Evolutionary conservation across 1,140 invertebrate genomes (phyloP), one percentile per base, ranked within the genome.

Genomic region (Drosophila pandora): DNA sequence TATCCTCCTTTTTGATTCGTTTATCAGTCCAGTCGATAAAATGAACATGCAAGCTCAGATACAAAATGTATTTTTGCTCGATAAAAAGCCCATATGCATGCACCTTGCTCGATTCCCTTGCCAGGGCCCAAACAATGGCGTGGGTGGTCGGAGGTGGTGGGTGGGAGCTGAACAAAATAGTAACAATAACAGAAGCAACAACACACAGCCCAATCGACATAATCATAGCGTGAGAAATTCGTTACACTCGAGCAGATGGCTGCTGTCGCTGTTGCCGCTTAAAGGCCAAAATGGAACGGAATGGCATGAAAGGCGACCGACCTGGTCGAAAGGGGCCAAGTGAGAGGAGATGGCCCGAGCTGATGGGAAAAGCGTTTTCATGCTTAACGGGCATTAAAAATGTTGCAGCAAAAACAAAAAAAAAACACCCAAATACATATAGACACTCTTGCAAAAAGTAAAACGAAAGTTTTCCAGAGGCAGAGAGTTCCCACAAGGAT

Each of bases 221-320:
- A 90, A 90, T 90, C 89, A 91, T 85, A 79, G 65, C 89, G 90
- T 90, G 89, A 65, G 89, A 90, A 90, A 90, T 91, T 90, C 85
- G 79, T 90, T 90, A 76, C 73, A 79, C 81, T 79, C 63, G 49
- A 68, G 70, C 89, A 90, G 84, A 88, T 90, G 89, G 77, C 49
- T 49, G 53, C 55, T 69, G 76, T 75, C 75, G 79, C 56, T 39
- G 52, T 67, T 10, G 65, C 60, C 52, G 62, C 50, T 79, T 72
- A 83, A 83, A 88, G 83, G 83, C 71, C 83, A 88, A 83, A 71
- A 47, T 23, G 43, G 43, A 47, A 47, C 8, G 43, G 21, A 47
- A 21, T 47, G 43, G 43, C 43, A 47, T 62, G 70, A 52, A 45
- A 50, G 53, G 25, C 60, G 5, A 43, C 3, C 41, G 60, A 52